These are phyloP conservation scores for Opisthograptis luteolata DNA, from an alignment of 2,888 invertebrate genomes.

Conservation along the genomic window DNA sequence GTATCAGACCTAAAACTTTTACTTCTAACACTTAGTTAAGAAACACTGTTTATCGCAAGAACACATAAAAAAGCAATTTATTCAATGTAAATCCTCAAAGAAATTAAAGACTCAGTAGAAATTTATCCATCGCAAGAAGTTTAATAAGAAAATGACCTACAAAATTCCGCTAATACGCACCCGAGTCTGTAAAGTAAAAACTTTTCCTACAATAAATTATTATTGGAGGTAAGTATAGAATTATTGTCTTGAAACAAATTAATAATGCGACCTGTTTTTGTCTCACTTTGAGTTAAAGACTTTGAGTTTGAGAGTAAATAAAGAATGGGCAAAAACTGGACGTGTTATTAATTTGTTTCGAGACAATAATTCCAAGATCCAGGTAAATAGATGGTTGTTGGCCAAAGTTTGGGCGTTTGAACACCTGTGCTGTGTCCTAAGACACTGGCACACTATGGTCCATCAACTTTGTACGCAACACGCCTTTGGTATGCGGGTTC, in stretches of 20 bases:
- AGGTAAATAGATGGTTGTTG: slow-evolving; percentile 50
- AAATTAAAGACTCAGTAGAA: no score
- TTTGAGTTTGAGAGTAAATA: slow-evolving; percentile 43
- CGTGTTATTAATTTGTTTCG: slow-evolving; percentile 52
- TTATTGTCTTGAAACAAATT: slow-evolving; percentile 54
- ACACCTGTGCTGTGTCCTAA: slow-evolving; percentile 16
- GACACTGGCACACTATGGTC: not conserved
- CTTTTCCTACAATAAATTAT: slow-evolving; percentile 33
- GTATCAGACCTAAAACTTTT: no score
- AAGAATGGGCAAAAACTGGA: slow-evolving; percentile 48
- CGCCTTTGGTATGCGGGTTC: no score
- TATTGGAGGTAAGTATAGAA: no score
- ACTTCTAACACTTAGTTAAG: no score
- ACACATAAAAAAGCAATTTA: no score
- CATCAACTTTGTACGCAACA: not conserved
- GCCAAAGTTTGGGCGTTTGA: slow-evolving; percentile 42
- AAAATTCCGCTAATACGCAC: not conserved
- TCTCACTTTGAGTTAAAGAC: no score
- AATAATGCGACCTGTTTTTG: slow-evolving; percentile 52
- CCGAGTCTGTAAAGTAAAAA: slow-evolving; percentile 12
- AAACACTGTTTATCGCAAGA: no score
- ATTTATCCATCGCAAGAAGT: no score
- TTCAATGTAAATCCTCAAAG: no score
- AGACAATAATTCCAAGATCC: slow-evolving; percentile 52
- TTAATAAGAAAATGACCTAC: no score